Evolutionary conservation across 2,888 invertebrate species (phyloP).

Genomic region (Tetramorium bicarinatum): DNA sequence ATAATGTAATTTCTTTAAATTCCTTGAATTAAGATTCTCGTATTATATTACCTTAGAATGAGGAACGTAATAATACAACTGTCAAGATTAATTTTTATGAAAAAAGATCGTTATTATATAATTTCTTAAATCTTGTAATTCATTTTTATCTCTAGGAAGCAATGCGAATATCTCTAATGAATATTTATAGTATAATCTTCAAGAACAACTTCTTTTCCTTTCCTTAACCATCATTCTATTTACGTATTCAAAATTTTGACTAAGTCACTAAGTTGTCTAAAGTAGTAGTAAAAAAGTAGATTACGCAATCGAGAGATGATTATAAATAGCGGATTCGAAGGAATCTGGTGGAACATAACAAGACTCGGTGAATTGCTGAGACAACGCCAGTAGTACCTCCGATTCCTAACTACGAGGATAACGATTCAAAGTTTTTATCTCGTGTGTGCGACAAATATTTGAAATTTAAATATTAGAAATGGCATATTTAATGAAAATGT

Average conservation of each 20-base stretch:
- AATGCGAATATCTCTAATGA: background rate
- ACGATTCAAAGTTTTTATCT: background rate
- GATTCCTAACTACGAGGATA: background rate
- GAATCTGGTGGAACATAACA: background rate
- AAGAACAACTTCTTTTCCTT: background rate
- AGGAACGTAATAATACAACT: background rate
- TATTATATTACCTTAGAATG: background rate
- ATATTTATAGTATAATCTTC: conserved; percentile 9
- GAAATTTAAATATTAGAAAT: conserved; percentile 11
- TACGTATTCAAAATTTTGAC: background rate
- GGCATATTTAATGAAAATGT: background rate
- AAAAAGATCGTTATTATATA: background rate
- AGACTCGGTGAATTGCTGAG: background rate
- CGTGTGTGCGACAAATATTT: conserved; percentile 1
- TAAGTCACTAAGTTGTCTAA: background rate
- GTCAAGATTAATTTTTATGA: background rate
- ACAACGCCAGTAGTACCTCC: background rate
- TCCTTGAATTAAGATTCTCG: too few species aligned
- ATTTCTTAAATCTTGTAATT: background rate
- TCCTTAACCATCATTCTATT: background rate
- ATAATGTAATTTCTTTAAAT: background rate
- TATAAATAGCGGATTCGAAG: conserved; percentile 25
- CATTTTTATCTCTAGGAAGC: background rate
- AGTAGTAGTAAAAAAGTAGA: background rate
- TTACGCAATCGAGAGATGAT: conserved; percentile 7